Base-by-base conservation (phyloP, 2,113 vertebrate species). In the Lycocorax pyrrhopterus region DNA sequence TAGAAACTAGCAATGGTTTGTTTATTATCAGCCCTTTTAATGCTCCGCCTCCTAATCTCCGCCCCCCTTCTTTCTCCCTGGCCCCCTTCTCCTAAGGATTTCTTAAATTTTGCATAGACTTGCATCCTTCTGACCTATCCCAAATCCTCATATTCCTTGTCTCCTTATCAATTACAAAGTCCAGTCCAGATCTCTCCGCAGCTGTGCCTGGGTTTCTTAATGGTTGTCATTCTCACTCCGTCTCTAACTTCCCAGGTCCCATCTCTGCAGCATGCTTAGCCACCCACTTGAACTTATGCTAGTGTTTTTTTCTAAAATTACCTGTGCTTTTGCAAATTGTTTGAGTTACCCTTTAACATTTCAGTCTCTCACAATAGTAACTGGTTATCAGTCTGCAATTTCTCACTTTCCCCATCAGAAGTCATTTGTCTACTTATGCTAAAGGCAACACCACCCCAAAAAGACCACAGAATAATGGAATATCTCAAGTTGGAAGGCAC, bases 21-120 rank as follows among this genome's bases (percentile, higher is more conserved):
- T 27, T 6, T 16, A 26, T 16, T 32, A 75, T 7, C 10, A 74
- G 10, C 3, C 7, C 5, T 71, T 66, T 75, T 43, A 35, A 30
- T n/a, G 22, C 0, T 1, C 5, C 20, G 4, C 0, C 1, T 6
- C 1, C 15, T 23, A 10, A 9, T 47, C 15, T 84, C 33, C 0
- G 1, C 10, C 4, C 4, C 59, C 23, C 13, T 51, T 52, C 4
- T n/a, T 63, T 23, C 15, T 46, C 22, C 14, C 10, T n/a, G 4
- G 3, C 0, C 5, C 5, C 3, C 5, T 69, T 78, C 17, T 81
- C 39, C 27, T 17, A 74, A 75, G 13, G 7, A 33, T 41, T 89
- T 68, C 32, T 69, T 59, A 33, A 26, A 30, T 64, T 86, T 78
- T 55, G 6, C 22, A 46, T 12, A 60, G 14, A 46, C 8, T 19